Base-by-base conservation (phyloP, 1,140 invertebrate genomes). In the Listronotus bonariensis region DNA sequence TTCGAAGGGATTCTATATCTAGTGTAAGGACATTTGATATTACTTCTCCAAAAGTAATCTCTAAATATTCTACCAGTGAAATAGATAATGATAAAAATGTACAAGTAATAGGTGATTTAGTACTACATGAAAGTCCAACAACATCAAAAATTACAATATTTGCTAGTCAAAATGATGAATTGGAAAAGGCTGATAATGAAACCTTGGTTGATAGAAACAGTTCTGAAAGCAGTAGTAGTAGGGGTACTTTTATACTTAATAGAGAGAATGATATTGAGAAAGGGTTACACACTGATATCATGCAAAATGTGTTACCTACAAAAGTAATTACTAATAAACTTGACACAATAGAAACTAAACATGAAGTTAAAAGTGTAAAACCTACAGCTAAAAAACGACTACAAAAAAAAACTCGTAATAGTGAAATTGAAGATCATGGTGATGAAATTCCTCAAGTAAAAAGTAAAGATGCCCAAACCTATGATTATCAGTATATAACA, bases 401-500 rank as follows among this genome's bases (percentile, higher is more conserved):
- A 43, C 31, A 45, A 64, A 12, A 15, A n/a, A 55, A 12, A 40
- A 53, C 54, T 26, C n/a, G 5, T 26, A 5, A 26, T 1, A 26
- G 20, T 26, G 20, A 26, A 26, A 5, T 26, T 26, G 20, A 26
- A 26, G 9, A 14, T 34, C 12, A 61, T 6, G 45, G 11, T 46
- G 32, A 20, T 15, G 43, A 51, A 26, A 36, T 41, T 11, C 12
- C 31, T 11, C 38, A 60, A 11, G 64, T 58, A 51, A n/a, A 36
- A 52, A 52, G 11, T 26, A 32, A 12, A 2, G 34, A 5, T 12
- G 11, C 15, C 18, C 5, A 36, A 54, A 1, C 20, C 36, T 61
- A 65, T 56, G 46, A 40, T 51, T 67, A 67, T 60, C 58, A 70
- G 43, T 57, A 68, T 55, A 68, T 70, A 31, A 42, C 71, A 11